Evolutionary conservation across 2,888 invertebrate genomes (phyloP), one percentile per base, ranked within the genome.

Genomic region (Antitype chi): DNA sequence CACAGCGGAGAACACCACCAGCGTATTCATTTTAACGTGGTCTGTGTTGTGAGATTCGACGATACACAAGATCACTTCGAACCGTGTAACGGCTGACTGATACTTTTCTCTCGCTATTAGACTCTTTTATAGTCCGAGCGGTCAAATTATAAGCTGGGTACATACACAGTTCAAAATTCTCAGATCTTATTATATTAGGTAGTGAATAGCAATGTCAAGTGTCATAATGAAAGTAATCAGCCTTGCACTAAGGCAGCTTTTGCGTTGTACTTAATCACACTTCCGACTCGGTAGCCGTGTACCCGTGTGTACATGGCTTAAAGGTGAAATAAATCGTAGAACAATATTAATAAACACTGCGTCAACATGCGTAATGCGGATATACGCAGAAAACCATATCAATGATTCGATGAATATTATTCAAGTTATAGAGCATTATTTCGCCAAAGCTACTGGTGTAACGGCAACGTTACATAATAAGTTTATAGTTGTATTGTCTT

Each of bases 1-100:
- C 85, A 97, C 94, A 95, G 97, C 97, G 94, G 97, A 97, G 93
- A 97, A 97, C 95, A 97, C 97, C 97, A 97, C 97, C 97, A 97
- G 92, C 96, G 96, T 84, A 89, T 93, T 94, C 92, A 92, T 93
- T 89, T 89, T 87, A 88, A 91, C 91, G 91, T 92, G 91, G 91
- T 91, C 91, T 91, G 91, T 91, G 91, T 90, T 87, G 90, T 90
- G 55, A 81, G 73, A 82, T 90, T 90, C 92, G 91, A 92, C 89
- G 89, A 87, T 57, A 84, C 68, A 91, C 86, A 91, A 92, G 94
- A 95, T 95, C 94, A 95, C 95, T 95, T 95, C 95, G 89, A 92
- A 93, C 94, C 94, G 91, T 80, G 76, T 80, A 76, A 81, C 76
- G 85, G 82, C 70, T 60, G 85, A 82, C 94, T 95, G 94, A 95